These are phyloP conservation scores for Balaenoptera acutorostrata DNA, from an alignment of 2,113 vertebrate genomes.

Conservation along the genomic window DNA sequence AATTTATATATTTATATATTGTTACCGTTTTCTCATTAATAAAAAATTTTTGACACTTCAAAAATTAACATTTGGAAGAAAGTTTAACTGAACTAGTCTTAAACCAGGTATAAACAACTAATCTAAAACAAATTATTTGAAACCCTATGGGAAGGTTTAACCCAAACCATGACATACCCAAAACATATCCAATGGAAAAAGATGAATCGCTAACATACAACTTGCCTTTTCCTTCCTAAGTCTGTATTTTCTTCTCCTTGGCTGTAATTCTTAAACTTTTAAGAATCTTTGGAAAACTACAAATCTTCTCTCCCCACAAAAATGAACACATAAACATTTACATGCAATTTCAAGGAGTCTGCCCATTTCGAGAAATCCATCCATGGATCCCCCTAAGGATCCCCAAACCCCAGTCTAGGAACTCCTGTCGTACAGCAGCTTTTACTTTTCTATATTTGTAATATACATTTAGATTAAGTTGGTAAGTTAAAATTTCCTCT, in stretches of 20 bases:
- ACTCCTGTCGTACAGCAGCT: neutral
- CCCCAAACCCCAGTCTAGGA: neutral
- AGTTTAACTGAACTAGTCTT: neutral
- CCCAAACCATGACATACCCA: neutral
- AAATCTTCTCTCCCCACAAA: neutral
- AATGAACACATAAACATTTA: slow-evolving; percentile 6
- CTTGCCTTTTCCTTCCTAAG: neutral
- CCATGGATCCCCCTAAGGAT: neutral
- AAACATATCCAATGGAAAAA: neutral
- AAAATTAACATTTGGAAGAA: neutral
- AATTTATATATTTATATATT: neutral
- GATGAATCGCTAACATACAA: neutral
- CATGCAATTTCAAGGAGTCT: neutral
- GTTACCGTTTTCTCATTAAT: neutral
- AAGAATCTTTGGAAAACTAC: slow-evolving; percentile 8
- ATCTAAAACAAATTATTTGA: neutral
- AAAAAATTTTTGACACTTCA: neutral
- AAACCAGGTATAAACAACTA: neutral
- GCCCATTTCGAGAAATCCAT: neutral
- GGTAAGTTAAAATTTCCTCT: neutral
- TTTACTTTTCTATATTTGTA: neutral
- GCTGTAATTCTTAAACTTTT: neutral
- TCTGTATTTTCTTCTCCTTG: neutral
- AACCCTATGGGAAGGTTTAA: slow-evolving; percentile 2
- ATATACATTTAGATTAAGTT: neutral